Conservation (phyloP, 30 jellyfish, hydroid and myxozoan genomes). For the Cassiopea xamachana region DNA sequence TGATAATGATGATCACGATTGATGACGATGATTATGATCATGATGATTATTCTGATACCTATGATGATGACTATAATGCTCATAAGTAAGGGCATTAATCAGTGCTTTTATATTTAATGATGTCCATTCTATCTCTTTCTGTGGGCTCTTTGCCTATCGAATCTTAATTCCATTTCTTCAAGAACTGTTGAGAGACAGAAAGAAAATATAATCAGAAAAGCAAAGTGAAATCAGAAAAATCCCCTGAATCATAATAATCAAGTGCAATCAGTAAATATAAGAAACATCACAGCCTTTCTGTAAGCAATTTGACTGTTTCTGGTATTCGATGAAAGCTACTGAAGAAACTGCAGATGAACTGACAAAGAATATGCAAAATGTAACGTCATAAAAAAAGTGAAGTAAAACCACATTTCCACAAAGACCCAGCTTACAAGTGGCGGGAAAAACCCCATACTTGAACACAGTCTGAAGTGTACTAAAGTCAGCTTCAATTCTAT, state of each 20-base stretch:
- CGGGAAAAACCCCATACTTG: too few species aligned
- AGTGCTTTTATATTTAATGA: not conserved
- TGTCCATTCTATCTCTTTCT: slow-evolving; percentile 30
- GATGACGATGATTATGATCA: not conserved
- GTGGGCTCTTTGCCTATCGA: slow-evolving; percentile 78
- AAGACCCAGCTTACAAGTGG: too few species aligned
- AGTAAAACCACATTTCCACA: too few species aligned
- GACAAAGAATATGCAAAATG: too few species aligned
- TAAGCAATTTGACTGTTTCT: too few species aligned
- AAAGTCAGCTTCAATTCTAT: too few species aligned
- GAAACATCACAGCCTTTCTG: too few species aligned
- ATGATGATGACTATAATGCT: not conserved
- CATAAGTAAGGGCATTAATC: not conserved
- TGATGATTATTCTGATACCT: not conserved
- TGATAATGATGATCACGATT: not conserved
- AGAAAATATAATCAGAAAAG: not conserved
- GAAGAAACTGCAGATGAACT: too few species aligned
- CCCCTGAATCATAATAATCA: not conserved
- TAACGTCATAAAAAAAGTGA: too few species aligned
- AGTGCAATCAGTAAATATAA: not conserved
- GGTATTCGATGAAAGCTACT: too few species aligned
- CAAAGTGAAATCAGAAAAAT: not conserved
- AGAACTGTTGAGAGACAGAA: slow-evolving; percentile 49
- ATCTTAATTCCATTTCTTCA: slow-evolving; percentile 79
- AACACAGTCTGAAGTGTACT: too few species aligned